These are phyloP conservation scores for Lithophane socia DNA, from an alignment of 2,888 invertebrate genomes.

Conservation along the genomic window DNA sequence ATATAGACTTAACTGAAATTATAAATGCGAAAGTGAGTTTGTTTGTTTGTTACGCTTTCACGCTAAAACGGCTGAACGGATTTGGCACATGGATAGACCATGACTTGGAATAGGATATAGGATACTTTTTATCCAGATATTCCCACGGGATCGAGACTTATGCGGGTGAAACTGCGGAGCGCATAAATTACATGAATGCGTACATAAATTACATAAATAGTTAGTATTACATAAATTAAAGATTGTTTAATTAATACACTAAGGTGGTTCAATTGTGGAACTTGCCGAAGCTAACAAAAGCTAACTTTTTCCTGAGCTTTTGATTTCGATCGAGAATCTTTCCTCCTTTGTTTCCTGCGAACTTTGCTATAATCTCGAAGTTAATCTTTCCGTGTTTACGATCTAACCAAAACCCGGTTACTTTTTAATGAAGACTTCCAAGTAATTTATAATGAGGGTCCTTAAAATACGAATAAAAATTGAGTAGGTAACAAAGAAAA, in stretches of 20 bases:
- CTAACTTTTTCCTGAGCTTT: constrained; percentile 61
- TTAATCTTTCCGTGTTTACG: constrained; percentile 41
- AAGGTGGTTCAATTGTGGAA: constrained; percentile 54
- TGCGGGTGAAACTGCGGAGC: too few species aligned
- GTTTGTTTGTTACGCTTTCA: too few species aligned
- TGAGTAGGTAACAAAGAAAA: background rate
- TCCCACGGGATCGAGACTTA: too few species aligned
- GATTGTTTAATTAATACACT: constrained; percentile 12
- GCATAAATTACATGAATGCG: too few species aligned
- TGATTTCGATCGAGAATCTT: constrained; percentile 70
- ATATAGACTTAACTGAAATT: too few species aligned
- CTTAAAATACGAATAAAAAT: background rate
- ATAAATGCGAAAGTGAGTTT: too few species aligned
- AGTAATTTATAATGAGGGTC: constrained; percentile 25
- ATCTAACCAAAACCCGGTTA: constrained; percentile 22
- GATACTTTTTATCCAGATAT: too few species aligned
- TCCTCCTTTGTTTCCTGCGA: constrained; percentile 59
- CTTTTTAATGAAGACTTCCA: constrained; percentile 24
- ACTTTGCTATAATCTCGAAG: constrained; percentile 53
- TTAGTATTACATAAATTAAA: too few species aligned
- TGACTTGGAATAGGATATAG: too few species aligned
- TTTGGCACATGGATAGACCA: too few species aligned
- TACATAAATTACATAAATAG: too few species aligned
- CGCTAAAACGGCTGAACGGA: too few species aligned
- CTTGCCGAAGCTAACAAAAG: constrained; percentile 55